Percentiles rank a stretch among this genome's conserved stretches.
phyloP scores from a whole-genome alignment of 2,888 invertebrate genomes.

The Embidobia sp. region DNA sequence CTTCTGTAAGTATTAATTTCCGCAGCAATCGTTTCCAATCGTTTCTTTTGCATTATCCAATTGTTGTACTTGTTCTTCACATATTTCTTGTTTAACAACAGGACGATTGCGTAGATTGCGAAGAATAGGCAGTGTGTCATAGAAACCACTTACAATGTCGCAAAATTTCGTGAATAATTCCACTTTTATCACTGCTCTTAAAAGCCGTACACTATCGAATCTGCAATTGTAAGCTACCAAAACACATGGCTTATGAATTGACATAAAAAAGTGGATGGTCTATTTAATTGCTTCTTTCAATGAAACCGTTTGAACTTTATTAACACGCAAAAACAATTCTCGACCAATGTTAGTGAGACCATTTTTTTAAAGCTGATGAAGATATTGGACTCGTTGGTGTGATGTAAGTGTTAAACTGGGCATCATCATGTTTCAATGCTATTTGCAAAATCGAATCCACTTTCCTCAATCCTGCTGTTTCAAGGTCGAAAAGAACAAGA shows the following conservation, averaged over 20 bases:
- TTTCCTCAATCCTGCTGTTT: constrained; percentile 42
- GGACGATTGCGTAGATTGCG: constrained; percentile 6
- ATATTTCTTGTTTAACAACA: neutral
- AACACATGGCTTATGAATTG: constrained; percentile 32
- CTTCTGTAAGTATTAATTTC: neutral
- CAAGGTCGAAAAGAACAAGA: constrained; percentile 57
- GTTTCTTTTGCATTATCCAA: neutral
- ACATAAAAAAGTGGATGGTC: constrained; percentile 1
- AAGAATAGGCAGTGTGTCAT: constrained; percentile 17
- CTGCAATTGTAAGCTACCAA: constrained; percentile 37
- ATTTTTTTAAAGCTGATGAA: constrained; percentile 19
- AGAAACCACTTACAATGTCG: constrained; percentile 1
- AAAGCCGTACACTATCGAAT: constrained; percentile 30
- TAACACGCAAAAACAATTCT: constrained; percentile 23
- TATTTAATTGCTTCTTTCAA: constrained; percentile 8
- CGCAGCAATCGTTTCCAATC: neutral
- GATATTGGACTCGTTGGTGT: constrained; percentile 35
- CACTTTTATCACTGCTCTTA: constrained; percentile 10
- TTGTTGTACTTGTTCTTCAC: neutral
- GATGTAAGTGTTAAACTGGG: constrained; percentile 30
- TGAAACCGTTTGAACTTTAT: constrained; percentile 16
- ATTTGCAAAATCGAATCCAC: constrained; percentile 45
- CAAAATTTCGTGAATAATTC: constrained; percentile 5
- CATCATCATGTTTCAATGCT: constrained; percentile 30
- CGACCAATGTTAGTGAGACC: constrained; percentile 30